Percentiles rank a stretch among this genome's conserved stretches.
Evolutionary conservation across 2,797 vertebrate genomes (phyloP).

Genomic region (Hirundo rustica): DNA sequence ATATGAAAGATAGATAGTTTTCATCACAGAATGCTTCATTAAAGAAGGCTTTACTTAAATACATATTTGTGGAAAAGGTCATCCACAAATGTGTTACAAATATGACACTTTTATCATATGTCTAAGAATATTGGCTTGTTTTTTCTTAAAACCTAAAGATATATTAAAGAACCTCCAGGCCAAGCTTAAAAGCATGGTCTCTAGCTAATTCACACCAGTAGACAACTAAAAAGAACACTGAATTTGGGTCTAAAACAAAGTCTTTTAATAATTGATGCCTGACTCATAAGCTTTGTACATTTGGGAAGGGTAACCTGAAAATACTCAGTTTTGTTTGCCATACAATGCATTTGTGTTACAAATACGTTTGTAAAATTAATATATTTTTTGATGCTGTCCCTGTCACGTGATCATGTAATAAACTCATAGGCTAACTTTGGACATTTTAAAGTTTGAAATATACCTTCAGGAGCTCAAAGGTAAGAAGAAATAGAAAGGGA

Average conservation of each 20-base stretch:
- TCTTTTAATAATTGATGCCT: background rate
- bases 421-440: background rate
- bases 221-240: background rate
- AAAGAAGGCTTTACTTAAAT: background rate
- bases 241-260: background rate
- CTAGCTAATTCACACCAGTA: background rate
- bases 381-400: background rate
- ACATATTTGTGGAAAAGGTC: background rate
- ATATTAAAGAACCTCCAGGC: background rate
- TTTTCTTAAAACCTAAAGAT: background rate
- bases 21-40: background rate
- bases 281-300: background rate
- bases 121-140: background rate
- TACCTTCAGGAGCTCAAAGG: background rate
- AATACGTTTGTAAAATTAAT: background rate
- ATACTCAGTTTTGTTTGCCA: background rate
- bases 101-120: background rate
- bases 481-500: background rate
- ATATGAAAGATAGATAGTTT: background rate
- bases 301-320: background rate
- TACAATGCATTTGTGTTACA: background rate
- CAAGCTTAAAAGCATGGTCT: background rate
- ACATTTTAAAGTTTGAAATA: background rate
- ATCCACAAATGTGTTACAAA: background rate
- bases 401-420: background rate